Percentiles rank a stretch among this genome's conserved stretches.
phyloP scores from a whole-genome alignment of 1,140 invertebrate species.

The Monomorium pharaonis region DNA sequence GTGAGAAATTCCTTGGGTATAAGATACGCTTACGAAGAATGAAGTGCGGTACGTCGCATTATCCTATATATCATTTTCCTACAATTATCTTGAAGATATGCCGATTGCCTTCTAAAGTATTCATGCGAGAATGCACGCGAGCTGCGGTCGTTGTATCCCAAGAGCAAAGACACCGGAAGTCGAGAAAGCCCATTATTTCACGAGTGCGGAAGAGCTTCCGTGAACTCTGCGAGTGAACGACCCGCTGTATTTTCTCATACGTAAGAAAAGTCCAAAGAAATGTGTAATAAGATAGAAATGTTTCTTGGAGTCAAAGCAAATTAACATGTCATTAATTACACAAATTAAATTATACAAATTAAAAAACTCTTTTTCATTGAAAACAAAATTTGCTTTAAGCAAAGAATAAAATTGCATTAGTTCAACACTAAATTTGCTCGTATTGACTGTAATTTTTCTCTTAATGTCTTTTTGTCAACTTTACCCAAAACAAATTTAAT shows the following conservation, averaged over 20 bases:
- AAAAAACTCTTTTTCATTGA: too few relatives aligned
- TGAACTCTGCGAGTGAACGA: neutral
- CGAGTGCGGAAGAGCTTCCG: neutral
- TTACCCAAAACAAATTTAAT: too few relatives aligned
- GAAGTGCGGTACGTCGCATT: neutral
- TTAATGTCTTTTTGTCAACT: too few relatives aligned
- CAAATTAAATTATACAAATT: too few relatives aligned
- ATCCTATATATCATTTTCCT: neutral
- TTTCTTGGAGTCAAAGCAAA: neutral
- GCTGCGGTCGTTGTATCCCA: slow-evolving; percentile 40
- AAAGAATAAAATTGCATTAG: too few relatives aligned
- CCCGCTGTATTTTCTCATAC: neutral
- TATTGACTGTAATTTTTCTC: too few relatives aligned
- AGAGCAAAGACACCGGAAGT: slow-evolving; percentile 12
- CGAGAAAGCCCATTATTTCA: neutral
- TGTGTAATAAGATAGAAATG: neutral
- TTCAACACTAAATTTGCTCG: too few relatives aligned
- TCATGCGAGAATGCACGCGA: slow-evolving; percentile 20
- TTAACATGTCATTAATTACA: too few relatives aligned
- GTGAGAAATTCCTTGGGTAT: neutral
- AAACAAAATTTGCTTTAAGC: too few relatives aligned
- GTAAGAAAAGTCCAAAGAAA: neutral
- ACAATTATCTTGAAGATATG: slow-evolving; percentile 8
- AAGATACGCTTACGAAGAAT: neutral
- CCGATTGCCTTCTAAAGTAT: slow-evolving; percentile 60